A percentile compares a stretch with the other conserved stretches of the same genome.
phyloP scores from a whole-genome alignment of 2,888 invertebrate species.

The Lasioglossum zephyrum region DNA sequence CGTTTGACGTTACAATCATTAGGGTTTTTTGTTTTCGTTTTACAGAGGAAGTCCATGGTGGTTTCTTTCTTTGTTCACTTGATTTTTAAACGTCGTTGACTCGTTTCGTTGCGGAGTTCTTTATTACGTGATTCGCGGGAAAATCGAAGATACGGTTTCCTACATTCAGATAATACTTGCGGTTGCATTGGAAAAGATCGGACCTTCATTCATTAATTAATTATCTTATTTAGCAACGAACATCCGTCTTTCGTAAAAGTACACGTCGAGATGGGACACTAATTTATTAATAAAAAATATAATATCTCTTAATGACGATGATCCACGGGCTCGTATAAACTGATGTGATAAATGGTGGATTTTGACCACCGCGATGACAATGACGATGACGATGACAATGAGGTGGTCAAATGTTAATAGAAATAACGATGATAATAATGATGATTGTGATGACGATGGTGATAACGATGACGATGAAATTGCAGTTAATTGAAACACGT shows the following conservation, averaged over 20 bases:
- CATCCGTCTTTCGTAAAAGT: constrained; percentile 11
- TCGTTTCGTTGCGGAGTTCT: constrained; percentile 71
- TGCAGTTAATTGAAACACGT: constrained; percentile 66
- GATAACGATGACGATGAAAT: constrained; percentile 49
- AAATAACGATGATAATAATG: constrained; percentile 29
- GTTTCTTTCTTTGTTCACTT: constrained; percentile 26
- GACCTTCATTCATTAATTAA: constrained; percentile 29
- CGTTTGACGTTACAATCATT: constrained; percentile 60
- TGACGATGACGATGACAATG: constrained; percentile 21
- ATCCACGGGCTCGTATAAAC: constrained; percentile 12
- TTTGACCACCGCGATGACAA: constrained; percentile 13
- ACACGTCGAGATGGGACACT: constrained; percentile 30
- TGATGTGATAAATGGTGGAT: constrained; percentile 23
- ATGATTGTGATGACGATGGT: constrained; percentile 37
- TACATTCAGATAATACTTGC: constrained; percentile 33
- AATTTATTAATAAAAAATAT: constrained; percentile 52
- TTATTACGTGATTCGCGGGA: constrained; percentile 56
- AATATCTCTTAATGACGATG: constrained; percentile 31
- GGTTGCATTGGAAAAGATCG: constrained; percentile 21
- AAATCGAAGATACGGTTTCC: constrained; percentile 14
- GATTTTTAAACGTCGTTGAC: constrained; percentile 14
- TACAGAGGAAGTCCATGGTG: constrained; percentile 39
- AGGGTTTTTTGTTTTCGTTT: constrained; percentile 22
- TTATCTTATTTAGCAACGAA: constrained; percentile 17
- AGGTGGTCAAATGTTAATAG: constrained; percentile 5